These are phyloP conservation scores for Hippocampus kuda DNA, from an alignment of 2,797 vertebrate genomes.

Conservation along the genomic window DNA sequence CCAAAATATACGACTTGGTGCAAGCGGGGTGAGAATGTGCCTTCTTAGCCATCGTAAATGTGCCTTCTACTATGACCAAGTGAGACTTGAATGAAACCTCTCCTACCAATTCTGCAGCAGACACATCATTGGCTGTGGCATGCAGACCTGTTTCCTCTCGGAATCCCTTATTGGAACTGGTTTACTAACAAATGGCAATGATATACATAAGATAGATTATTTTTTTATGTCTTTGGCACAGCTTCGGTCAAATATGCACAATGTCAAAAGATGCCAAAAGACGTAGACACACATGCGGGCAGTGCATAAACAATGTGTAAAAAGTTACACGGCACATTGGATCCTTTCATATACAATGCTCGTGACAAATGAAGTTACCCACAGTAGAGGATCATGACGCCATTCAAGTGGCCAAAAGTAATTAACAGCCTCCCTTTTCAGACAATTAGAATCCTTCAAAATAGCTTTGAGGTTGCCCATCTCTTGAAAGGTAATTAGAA, in stretches of 20 bases:
- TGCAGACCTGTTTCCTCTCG: conserved; percentile 27
- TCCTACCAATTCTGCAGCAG: conserved; percentile 36
- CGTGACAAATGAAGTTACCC: background rate
- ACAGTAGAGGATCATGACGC: background rate
- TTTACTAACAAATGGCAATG: conserved; percentile 59
- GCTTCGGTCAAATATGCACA: background rate
- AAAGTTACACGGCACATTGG: background rate
- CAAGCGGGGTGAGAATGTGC: conserved; percentile 38
- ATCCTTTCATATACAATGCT: background rate
- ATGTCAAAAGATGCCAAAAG: background rate
- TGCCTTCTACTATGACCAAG: conserved; percentile 60
- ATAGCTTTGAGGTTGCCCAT: background rate
- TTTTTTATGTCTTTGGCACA: background rate
- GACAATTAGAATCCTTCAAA: background rate
- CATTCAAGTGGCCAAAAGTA: background rate
- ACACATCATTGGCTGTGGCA: conserved; percentile 20
- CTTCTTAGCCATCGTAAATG: conserved; percentile 56
- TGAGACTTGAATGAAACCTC: conserved; percentile 25
- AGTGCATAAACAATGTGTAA: background rate
- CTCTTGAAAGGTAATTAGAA: background rate
- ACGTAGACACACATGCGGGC: background rate
- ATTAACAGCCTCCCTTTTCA: background rate
- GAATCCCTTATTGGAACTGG: conserved; percentile 58
- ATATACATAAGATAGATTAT: conserved; percentile 8
- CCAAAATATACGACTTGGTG: background rate